Base-by-base conservation (phyloP, 2,888 invertebrate species). In the Napeogenes inachia region DNA sequence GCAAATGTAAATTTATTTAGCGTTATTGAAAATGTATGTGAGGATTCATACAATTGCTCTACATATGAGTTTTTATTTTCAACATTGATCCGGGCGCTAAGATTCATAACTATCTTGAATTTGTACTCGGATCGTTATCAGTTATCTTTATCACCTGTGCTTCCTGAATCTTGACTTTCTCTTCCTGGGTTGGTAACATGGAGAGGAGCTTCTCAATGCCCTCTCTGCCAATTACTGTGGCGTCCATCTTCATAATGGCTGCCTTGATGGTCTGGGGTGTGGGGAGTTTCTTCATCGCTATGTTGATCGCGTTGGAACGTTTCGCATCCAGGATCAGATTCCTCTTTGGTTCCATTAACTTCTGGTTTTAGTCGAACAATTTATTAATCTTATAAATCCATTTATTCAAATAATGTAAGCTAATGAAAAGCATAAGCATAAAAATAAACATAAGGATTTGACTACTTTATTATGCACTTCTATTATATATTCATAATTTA, bases 201-300 rank as follows among this genome's bases (percentile, higher is more conserved):
- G 96, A 96, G 64, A 99, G 85, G 60, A 99, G 92, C 92, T 99
- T 99, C 92, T 99, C 99, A 71, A 99, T 98, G 35, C 98, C 98
- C 87, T 99, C 99, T 73, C 98, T 93, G 73, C 98, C 99, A 87
- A 99, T 97, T 56, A 99, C 98, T 1, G 98, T 97, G 2, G 97
- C 96, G 82, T 99, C 99, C 98, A 99, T 99, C 90, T 99, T 99
- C 83, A 99, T 91, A 68, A 98, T 98, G 35, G 99, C 99, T n/a
- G 98, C 96, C 82, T 99, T 99, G 69, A 99, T 99, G 6, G 99
- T 97, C 69, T 98, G 93, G 0, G 99, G 97, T 0, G 99, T 99
- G 2, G 99, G 99, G 69, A 99, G 91, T 82, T 99, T 99, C 32
- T 99, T 99, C 95, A 99, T 96, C 13, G 99, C 99, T 75, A 99